These are phyloP conservation scores for Molorchus minor DNA, from an alignment of 2,888 invertebrate genomes.

Conservation along the genomic window DNA sequence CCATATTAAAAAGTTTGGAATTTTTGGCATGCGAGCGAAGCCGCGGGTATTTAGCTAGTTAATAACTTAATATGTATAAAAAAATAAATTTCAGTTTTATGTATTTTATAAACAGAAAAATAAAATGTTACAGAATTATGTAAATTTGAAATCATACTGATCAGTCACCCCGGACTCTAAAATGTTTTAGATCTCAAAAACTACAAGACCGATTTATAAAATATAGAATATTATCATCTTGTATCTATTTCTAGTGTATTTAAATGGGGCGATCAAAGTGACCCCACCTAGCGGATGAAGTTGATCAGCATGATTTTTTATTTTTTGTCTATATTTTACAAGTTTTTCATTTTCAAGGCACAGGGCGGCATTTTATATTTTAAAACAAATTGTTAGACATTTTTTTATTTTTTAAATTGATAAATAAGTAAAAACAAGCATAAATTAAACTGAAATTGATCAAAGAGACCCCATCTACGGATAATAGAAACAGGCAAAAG, in stretches of 20 bases:
- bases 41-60: too few species aligned
- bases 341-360: neutral
- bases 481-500: too few species aligned
- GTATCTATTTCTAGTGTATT: neutral
- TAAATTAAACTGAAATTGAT: constrained; percentile 2
- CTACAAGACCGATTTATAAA: constrained; percentile 3
- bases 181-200: neutral
- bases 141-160: neutral
- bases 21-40: too few species aligned
- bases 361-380: too few species aligned
- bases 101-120: neutral
- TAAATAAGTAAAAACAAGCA: neutral
- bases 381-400: too few species aligned
- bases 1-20: too few species aligned
- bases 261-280: neutral
- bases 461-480: constrained; percentile 5
- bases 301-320: constrained; percentile 5
- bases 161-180: constrained; percentile 8
- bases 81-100: too few species aligned
- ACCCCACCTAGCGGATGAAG: constrained; percentile 1
- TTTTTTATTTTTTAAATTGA: neutral
- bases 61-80: too few species aligned
- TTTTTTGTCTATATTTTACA: neutral
- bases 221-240: constrained; percentile 3
- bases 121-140: neutral